Conservation (phyloP, 2,797 vertebrate genomes). For the Tadarida brasiliensis region DNA sequence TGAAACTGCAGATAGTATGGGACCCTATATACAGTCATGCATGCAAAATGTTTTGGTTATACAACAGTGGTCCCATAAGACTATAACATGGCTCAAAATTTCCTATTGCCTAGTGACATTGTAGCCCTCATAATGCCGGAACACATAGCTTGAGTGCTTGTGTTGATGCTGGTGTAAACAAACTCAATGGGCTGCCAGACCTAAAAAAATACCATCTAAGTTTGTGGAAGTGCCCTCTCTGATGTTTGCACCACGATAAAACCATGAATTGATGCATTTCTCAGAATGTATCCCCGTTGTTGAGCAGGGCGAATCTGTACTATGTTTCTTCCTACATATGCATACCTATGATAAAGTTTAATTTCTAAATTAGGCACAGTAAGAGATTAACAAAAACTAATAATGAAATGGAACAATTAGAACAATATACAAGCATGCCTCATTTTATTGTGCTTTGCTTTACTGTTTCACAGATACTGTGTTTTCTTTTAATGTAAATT, state of each 20-base stretch:
- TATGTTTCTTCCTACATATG: background rate
- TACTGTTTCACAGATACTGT: background rate
- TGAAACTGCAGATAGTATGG: background rate
- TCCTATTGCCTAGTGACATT: background rate
- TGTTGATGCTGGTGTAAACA: background rate
- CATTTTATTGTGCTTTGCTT: background rate
- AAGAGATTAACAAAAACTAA: background rate
- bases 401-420: background rate
- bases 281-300: background rate
- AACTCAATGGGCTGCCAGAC: background rate
- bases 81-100: background rate
- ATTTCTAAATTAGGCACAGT: background rate
- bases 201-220: background rate
- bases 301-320: background rate
- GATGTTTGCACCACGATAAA: background rate
- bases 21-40: background rate
- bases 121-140: background rate
- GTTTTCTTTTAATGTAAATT: background rate
- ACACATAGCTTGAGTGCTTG: background rate
- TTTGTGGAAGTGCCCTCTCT: background rate
- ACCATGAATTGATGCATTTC: background rate
- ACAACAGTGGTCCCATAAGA: background rate
- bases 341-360: background rate
- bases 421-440: background rate
- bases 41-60: fast-evolving